A percentile compares a stretch with the other conserved stretches of the same genome.
Evolutionary conservation across 1,140 invertebrate genomes (phyloP).

Genomic region (Bradynema listronoti): DNA sequence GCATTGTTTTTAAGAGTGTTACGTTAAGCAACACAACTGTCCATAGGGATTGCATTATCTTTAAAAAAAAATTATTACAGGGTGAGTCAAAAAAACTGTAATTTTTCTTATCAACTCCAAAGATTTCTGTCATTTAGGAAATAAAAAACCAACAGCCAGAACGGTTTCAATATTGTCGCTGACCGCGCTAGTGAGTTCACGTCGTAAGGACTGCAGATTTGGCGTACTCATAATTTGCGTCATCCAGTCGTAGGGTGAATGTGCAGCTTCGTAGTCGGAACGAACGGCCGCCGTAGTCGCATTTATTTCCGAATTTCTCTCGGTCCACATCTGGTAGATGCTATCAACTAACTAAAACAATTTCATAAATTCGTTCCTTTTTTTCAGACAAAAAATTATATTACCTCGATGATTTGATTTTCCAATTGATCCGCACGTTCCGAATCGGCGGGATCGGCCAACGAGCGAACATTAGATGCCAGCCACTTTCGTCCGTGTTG

Average conservation of each 20-base stretch:
- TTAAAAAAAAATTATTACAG: conserved; percentile 27
- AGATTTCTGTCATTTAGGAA: background rate
- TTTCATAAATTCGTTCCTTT: conserved; percentile 1
- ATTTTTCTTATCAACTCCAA: no score
- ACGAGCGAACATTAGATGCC: conserved; percentile 66
- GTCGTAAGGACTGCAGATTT: conserved; percentile 69
- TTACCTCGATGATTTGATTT: conserved; percentile 75
- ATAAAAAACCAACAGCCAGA: conserved; percentile 66
- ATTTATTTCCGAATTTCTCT: conserved; percentile 61
- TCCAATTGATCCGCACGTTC: conserved; percentile 77
- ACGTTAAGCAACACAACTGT: conserved; percentile 82
- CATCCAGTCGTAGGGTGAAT: conserved; percentile 67
- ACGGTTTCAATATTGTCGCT: conserved; percentile 86
- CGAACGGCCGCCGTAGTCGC: background rate
- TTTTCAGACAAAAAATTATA: conserved; percentile 8
- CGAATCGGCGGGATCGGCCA: conserved; percentile 73
- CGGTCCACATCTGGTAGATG: conserved; percentile 81
- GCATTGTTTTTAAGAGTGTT: conserved; percentile 74
- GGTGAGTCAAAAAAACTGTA: no score
- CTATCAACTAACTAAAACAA: conserved; percentile 70
- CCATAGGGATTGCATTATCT: conserved; percentile 80
- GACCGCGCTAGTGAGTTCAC: conserved; percentile 65
- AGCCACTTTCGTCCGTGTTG: conserved; percentile 53
- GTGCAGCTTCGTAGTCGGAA: background rate
- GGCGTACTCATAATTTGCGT: conserved; percentile 66